phyloP scores from a whole-genome alignment of 2,888 invertebrate genomes.

The Boloria euphrosyne region DNA sequence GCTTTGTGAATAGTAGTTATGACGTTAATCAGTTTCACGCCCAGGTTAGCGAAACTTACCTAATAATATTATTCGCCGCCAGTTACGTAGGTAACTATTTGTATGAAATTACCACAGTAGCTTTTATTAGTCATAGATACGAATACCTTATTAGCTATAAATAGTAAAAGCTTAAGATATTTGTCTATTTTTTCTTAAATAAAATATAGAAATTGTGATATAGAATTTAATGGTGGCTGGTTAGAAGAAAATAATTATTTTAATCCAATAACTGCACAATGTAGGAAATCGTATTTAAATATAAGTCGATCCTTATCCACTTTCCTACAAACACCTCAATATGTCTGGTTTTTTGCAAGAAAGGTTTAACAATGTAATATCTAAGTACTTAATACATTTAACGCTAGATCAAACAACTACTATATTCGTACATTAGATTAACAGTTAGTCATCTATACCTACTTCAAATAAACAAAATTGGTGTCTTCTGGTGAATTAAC shows the following conservation, averaged over 20 bases:
- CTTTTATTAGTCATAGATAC: slow-evolving; percentile 26
- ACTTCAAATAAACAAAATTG: slow-evolving; percentile 59
- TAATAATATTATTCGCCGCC: slow-evolving; percentile 6
- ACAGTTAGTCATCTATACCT: slow-evolving; percentile 56
- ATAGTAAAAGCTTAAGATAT: neutral
- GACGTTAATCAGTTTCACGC: slow-evolving; percentile 32
- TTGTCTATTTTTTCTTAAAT: neutral
- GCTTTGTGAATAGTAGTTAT: slow-evolving; percentile 40
- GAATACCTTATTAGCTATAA: neutral
- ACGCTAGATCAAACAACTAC: slow-evolving; percentile 69
- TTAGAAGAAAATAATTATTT: slow-evolving; percentile 43
- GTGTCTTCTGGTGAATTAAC: slow-evolving; percentile 75
- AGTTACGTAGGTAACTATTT: slow-evolving; percentile 16
- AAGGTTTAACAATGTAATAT: slow-evolving; percentile 53
- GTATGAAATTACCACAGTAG: slow-evolving; percentile 32
- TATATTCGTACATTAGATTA: slow-evolving; percentile 46
- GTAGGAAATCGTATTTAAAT: slow-evolving; percentile 6
- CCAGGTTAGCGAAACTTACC: slow-evolving; percentile 15
- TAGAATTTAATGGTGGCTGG: slow-evolving; percentile 65
- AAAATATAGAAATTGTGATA: slow-evolving; percentile 16
- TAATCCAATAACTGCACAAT: slow-evolving; percentile 30
- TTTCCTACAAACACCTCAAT: slow-evolving; percentile 47
- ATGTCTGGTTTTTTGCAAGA: slow-evolving; percentile 61
- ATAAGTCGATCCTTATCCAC: neutral
- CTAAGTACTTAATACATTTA: slow-evolving; percentile 45